These are phyloP conservation scores for Hipposideros armiger DNA, from an alignment of 2,113 vertebrate species.

Conservation along the genomic window DNA sequence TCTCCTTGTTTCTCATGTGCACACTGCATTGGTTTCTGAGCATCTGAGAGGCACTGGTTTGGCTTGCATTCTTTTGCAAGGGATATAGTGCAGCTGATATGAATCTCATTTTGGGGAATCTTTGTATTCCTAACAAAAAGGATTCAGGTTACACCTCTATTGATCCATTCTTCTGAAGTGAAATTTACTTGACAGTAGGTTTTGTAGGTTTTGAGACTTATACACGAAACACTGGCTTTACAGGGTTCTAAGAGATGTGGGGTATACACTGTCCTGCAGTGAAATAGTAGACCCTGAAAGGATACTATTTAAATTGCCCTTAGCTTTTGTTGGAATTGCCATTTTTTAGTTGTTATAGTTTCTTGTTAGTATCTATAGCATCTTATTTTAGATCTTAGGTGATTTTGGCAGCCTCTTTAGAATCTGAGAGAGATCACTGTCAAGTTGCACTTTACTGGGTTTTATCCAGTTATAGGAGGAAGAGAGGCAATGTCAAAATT, in stretches of 20 bases:
- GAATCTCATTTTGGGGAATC: slow-evolving; percentile 59
- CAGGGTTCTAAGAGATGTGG: slow-evolving; percentile 65
- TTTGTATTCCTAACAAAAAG: slow-evolving; percentile 61
- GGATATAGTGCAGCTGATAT: slow-evolving; percentile 70
- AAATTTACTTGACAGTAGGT: slow-evolving; percentile 77
- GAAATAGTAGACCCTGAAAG: slow-evolving; percentile 70
- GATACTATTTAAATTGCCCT: slow-evolving; percentile 76
- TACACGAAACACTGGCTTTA: slow-evolving; percentile 79
- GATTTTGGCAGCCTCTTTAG: slow-evolving; percentile 79
- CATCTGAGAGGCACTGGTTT: slow-evolving; percentile 72
- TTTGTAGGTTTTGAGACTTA: slow-evolving; percentile 77
- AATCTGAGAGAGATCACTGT: slow-evolving; percentile 80
- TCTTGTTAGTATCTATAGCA: slow-evolving; percentile 65
- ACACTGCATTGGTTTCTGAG: slow-evolving; percentile 70
- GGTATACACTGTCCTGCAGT: slow-evolving; percentile 62
- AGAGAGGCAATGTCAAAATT: slow-evolving; percentile 74
- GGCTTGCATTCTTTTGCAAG: slow-evolving; percentile 76
- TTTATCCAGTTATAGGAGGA: slow-evolving; percentile 80
- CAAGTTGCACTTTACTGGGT: slow-evolving; percentile 85
- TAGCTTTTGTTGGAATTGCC: slow-evolving; percentile 56
- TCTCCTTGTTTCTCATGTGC: slow-evolving; percentile 72
- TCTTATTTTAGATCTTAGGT: slow-evolving; percentile 73
- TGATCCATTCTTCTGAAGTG: slow-evolving; percentile 64
- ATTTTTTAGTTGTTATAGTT: slow-evolving; percentile 69
- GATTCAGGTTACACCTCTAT: slow-evolving; percentile 68